Evolutionary conservation across 2,888 invertebrate species (phyloP), one percentile per base, ranked within the genome.

Genomic region (Plemyria rubiginata): DNA sequence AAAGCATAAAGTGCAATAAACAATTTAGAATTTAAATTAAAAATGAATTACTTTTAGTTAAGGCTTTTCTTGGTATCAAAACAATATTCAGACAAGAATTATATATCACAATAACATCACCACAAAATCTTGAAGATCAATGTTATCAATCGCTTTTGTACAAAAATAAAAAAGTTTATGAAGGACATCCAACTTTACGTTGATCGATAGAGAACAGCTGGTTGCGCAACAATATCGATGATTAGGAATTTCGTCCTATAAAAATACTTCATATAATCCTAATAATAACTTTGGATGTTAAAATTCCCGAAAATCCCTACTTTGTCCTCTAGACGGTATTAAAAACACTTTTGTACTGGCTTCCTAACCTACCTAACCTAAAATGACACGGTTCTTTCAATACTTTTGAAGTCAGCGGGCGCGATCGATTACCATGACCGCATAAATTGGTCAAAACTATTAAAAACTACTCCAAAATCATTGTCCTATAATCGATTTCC

Each of bases 401-500:
- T 78, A 75, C 71, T 74, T 79, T 84, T 84, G 74, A 75, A 72
- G 70, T 72, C 70, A 67, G 78, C 82, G 81, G 90, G 88, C 85
- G 88, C 81, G 89, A 88, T 86, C 79, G 78, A 88, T 85, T 74
- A 82, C 79, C 87, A 81, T 87, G 82, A 84, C 88, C 79, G 74
- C 79, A 84, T 81, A 85, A 86, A 86, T 87, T 69, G 76, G 74
- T 70, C 68, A 71, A 81, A 78, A 79, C 86, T 82, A 86, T 87
- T 86, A 80, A 80, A 86, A 85, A 81, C 80, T 82, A 81, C 85
- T 88, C 79, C 79, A 84, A 75, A 78, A 57, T 74, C 40, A 68
- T 70, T 71, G 74, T 70, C 78, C 79, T 80, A 80, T 80, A 86
- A 88, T 86, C 78, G 79, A 86, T 84, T 85, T 73, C 73, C 77